These are phyloP conservation scores for Malthinus seriepunctatus DNA, from an alignment of 2,888 invertebrate genomes.

Conservation along the genomic window DNA sequence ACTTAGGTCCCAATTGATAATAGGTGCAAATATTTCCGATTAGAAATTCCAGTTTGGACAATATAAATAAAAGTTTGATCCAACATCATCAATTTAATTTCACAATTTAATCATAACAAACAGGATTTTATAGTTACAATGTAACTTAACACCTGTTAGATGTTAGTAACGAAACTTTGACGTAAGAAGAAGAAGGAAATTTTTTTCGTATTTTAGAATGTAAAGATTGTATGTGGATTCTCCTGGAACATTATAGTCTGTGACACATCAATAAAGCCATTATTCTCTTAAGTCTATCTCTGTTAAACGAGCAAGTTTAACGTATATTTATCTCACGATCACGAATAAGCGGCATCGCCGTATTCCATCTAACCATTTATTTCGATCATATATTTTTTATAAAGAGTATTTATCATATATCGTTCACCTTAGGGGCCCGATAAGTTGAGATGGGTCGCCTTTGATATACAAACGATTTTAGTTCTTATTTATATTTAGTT, in stretches of 20 bases:
- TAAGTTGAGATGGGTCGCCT: slow-evolving; percentile 32
- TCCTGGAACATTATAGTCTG: slow-evolving; percentile 34
- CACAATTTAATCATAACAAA: no score
- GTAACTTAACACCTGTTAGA: no score
- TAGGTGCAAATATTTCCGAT: no score
- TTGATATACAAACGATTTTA: slow-evolving; percentile 32
- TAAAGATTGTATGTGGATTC: slow-evolving; percentile 20
- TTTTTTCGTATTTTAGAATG: no score
- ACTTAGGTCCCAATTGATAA: no score
- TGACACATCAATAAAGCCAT: slow-evolving; percentile 46
- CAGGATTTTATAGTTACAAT: no score
- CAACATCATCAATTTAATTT: no score
- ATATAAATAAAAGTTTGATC: no score
- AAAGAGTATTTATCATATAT: slow-evolving; percentile 48
- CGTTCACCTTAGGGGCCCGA: slow-evolving; percentile 38
- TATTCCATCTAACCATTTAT: slow-evolving; percentile 47
- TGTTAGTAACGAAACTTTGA: no score
- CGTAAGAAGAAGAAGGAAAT: no score
- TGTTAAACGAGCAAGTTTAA: slow-evolving; percentile 26
- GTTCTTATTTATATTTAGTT: slow-evolving; percentile 29
- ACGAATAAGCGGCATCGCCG: slow-evolving; percentile 40
- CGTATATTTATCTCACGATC: slow-evolving; percentile 38
- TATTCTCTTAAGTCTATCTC: slow-evolving; percentile 38
- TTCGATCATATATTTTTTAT: slow-evolving; percentile 49
- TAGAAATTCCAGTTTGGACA: no score